Evolutionary conservation across 64 coral and sea anemone genomes (phyloP).

Genomic region (Montipora cactus): DNA sequence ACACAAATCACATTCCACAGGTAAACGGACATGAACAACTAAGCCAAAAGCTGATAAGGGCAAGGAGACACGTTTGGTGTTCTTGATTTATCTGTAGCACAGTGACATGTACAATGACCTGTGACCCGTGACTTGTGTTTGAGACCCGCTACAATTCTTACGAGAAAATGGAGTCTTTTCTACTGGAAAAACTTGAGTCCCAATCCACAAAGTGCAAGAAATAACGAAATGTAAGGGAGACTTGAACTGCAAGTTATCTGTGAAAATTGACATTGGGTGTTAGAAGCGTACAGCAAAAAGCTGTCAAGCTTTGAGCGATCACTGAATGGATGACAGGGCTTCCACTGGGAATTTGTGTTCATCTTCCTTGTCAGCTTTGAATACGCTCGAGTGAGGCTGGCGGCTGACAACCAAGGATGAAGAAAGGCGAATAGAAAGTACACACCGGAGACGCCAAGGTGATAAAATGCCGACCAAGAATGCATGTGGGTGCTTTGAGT

Average conservation of each 20-base stretch:
- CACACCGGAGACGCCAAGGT: background rate
- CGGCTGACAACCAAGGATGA: slow-evolving; percentile 22
- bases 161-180: background rate
- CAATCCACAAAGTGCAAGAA: slow-evolving; percentile 32
- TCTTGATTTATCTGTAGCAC: too few species aligned
- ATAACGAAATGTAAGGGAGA: slow-evolving; percentile 12
- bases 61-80: too few species aligned
- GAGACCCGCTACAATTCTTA: too few species aligned
- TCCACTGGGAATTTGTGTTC: slow-evolving; percentile 19
- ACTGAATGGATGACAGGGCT: slow-evolving; percentile 1
- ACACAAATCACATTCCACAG: too few species aligned
- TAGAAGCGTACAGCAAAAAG: slow-evolving; percentile 31
- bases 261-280: slow-evolving; percentile 38
- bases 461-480: background rate
- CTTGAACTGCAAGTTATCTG: slow-evolving; percentile 34
- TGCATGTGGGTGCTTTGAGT: background rate
- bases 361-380: slow-evolving; percentile 10
- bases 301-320: slow-evolving; percentile 12
- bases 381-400: background rate
- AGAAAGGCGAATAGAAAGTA: slow-evolving; percentile 8
- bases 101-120: too few species aligned
- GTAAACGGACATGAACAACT: too few species aligned
- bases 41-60: too few species aligned
- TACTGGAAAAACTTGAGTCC: slow-evolving; percentile 31
- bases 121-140: too few species aligned